phyloP scores from a whole-genome alignment of 2,113 vertebrate species.

The Dromiciops gliroides region DNA sequence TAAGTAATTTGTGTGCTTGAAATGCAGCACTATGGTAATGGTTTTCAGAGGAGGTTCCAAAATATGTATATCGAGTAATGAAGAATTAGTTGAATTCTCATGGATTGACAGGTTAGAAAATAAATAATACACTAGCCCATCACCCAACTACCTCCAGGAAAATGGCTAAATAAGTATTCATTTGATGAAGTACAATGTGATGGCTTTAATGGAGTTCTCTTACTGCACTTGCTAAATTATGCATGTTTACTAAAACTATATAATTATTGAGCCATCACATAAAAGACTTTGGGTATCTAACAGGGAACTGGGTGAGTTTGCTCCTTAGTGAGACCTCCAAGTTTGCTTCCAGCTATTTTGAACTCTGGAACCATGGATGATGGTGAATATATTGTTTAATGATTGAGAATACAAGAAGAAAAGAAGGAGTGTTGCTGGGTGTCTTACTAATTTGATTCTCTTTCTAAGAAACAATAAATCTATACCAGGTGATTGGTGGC shows the following conservation, averaged over 20 bases:
- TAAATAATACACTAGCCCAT: slow-evolving; percentile 58
- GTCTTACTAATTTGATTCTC: slow-evolving; percentile 64
- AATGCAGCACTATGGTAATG: slow-evolving; percentile 54
- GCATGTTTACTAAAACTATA: slow-evolving; percentile 79
- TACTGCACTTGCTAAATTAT: slow-evolving; percentile 76
- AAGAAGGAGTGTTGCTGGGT: background rate
- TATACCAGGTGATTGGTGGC: slow-evolving; percentile 59
- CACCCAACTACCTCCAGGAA: slow-evolving; percentile 68
- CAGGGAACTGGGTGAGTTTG: slow-evolving; percentile 59
- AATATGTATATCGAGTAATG: slow-evolving; percentile 45
- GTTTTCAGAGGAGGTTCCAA: slow-evolving; percentile 55
- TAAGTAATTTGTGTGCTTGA: slow-evolving; percentile 45
- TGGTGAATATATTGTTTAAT: slow-evolving; percentile 49
- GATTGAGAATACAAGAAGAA: slow-evolving; percentile 47
- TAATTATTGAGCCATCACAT: slow-evolving; percentile 81
- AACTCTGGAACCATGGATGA: slow-evolving; percentile 24
- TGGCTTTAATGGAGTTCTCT: slow-evolving; percentile 76
- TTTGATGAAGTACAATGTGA: slow-evolving; percentile 78
- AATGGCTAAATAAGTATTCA: slow-evolving; percentile 76
- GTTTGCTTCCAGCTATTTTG: slow-evolving; percentile 65
- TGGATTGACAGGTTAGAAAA: slow-evolving; percentile 55
- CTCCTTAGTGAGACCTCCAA: slow-evolving; percentile 52
- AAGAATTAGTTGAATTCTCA: slow-evolving; percentile 59
- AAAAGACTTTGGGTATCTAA: slow-evolving; percentile 64
- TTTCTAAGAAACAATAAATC: slow-evolving; percentile 51